phyloP scores from a whole-genome alignment of 2,113 vertebrate genomes.

The Procavia capensis region DNA sequence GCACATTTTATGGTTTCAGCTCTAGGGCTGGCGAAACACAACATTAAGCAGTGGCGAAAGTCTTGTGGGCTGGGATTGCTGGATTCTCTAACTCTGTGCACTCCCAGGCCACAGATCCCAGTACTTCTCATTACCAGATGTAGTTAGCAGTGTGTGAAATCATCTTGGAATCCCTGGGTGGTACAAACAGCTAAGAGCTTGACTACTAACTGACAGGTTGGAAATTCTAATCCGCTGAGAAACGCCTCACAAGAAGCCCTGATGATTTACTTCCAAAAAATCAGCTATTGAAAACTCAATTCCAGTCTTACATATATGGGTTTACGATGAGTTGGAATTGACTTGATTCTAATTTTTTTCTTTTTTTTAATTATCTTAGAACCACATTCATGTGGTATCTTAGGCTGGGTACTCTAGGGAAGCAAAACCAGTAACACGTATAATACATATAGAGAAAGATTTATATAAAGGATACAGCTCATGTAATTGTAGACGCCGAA shows the following conservation, averaged over 20 bases:
- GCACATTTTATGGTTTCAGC: conserved; percentile 72
- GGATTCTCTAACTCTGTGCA: neutral
- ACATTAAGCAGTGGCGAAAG: conserved; percentile 51
- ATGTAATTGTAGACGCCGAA: no score
- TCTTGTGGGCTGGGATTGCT: neutral
- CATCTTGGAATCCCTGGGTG: neutral
- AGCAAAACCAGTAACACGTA: no score
- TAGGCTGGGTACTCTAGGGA: no score
- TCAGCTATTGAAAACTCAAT: neutral
- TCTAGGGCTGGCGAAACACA: conserved; percentile 56
- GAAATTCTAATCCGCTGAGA: neutral
- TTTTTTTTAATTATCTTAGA: neutral
- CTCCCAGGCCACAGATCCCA: neutral
- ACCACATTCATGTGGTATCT: neutral
- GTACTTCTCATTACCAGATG: neutral
- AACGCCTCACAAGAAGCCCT: neutral
- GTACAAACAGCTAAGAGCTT: neutral
- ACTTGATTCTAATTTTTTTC: neutral
- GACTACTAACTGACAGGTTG: neutral
- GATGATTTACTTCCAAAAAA: neutral
- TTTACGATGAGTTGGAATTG: neutral
- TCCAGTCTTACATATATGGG: neutral
- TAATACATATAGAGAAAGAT: no score
- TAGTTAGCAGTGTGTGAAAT: neutral
- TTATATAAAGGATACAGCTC: no score